Base-by-base conservation (phyloP, 2,888 invertebrate genomes). In the Tiliacea aurago region DNA sequence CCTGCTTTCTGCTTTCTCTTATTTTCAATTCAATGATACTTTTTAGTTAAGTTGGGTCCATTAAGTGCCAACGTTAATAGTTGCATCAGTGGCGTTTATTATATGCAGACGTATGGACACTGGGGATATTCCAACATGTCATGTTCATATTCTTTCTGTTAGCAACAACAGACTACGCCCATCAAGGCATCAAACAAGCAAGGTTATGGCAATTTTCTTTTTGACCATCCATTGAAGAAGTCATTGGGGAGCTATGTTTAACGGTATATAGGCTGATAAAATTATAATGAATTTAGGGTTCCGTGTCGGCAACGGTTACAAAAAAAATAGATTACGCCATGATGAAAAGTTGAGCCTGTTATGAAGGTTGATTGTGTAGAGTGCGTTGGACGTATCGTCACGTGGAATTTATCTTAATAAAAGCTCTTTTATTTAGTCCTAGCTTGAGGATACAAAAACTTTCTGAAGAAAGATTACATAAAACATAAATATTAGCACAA, bases 401-500 rank as follows among this genome's bases (percentile, higher is more conserved):
- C 3, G 5, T n/a, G n/a, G n/a, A n/a, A 15, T 5, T 23, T 18
- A 61, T 41, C 23, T 15, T 9, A 43, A 53, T n/a, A 51, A 66
- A 66, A n/a, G 0, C 11, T 51, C 4, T 56, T 65, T 56, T 33
- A 7, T 65, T 64, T 33, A n/a, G 37, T 23, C 20, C 13, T 37
- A 37, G 20, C 15, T 33, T 33, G 15, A 55, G 9, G 41, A 10
- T 23, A 49, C 2, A 37, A 47, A 49, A 72, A 70, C 53, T 71
- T 78, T 78, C 71, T 23, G 43, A 33, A 43, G 13, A 49, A 62
- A 79, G 56, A 71, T 79, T 71, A 71, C 55, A 62, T 76, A 71
- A 79, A 76, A 76, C 55, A 79, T 76, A 62, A 79, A 71, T 79
- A 76, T 62, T 43, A 62, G 23, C 72, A 49, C 55, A 79, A 76